Evolutionary conservation across 2,113 vertebrate genomes (phyloP), one percentile per base, ranked within the genome.

Genomic region (Numida meleagris): DNA sequence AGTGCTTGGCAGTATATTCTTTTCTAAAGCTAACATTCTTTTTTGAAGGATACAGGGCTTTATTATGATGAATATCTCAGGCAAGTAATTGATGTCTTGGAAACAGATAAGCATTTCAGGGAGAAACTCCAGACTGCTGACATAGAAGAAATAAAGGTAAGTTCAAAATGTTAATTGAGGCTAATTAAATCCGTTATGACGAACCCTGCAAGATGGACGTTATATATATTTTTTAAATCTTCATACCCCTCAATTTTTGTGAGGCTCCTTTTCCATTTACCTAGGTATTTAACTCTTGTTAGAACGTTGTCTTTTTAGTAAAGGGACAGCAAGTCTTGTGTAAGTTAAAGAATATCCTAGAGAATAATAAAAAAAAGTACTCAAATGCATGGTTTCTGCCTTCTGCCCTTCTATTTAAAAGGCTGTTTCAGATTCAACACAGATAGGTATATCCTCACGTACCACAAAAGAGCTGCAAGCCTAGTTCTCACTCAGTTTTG

Each of bases 91-190:
- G 99, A 99, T 97, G 99, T 99, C 86, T 98, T 99, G 67, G 99
- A 99, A 97, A 99, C 99, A 97, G 99, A 99, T 97, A 97, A 98
- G 66, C 99, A 99, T 97, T 99, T 99, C 97, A 98, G 99, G 98
- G 99, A 99, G 95, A 99, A 99, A 92, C 99, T 99, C 29, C 99
- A 99, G 96, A 98, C 99, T 86, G 99, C 99, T 78, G 99, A 99
- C 95, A 99, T 99, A 98, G 99, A 99, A n/a, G 99, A 99, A 95
- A 99, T 99, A 95, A 99, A 99, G 99, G 99, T 99, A 98, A 58
- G 79, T 96, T 67, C 3, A 38, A 71, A 66, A 53, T 79, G 9
- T 38, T 65, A 70, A 74, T 40, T 53, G 43, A 81, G 1, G 5
- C 51, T 71, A 79, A 48, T 16, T 86, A 77, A 81, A 79, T 77